Percentiles rank a stretch among this genome's conserved stretches.
Conservation (phyloP, 1,140 invertebrate species). For the Drosophila malerkotliana region DNA sequence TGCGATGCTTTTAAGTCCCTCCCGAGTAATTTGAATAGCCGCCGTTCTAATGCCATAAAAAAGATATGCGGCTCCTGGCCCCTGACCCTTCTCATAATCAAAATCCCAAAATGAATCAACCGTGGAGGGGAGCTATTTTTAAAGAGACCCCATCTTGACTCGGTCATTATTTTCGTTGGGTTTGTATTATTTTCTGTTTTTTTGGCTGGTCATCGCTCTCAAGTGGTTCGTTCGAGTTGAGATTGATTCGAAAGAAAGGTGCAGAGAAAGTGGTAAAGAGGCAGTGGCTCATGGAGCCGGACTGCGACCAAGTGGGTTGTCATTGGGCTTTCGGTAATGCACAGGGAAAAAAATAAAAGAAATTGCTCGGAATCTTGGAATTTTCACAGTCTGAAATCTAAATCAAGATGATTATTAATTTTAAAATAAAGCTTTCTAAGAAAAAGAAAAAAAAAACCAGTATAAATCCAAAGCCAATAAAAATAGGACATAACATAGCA, state of each 20-base stretch:
- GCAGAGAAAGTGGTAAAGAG: slow-evolving; percentile 69
- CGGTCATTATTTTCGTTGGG: slow-evolving; percentile 41
- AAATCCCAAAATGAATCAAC: slow-evolving; percentile 49
- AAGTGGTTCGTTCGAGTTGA: slow-evolving; percentile 46
- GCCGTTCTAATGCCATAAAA: slow-evolving; percentile 60
- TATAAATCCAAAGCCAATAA: too few species aligned
- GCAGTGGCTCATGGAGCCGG: slow-evolving; percentile 39
- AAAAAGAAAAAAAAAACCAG: too few species aligned
- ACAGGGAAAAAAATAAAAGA: slow-evolving; percentile 14
- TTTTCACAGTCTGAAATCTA: too few species aligned
- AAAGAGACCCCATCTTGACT: slow-evolving; percentile 36
- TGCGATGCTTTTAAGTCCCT: slow-evolving; percentile 42
- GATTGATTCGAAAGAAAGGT: slow-evolving; percentile 64
- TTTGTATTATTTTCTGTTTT: slow-evolving; percentile 25
- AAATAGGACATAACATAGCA: too few species aligned
- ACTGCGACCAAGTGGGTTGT: slow-evolving; percentile 61
- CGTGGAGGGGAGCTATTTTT: slow-evolving; percentile 52
- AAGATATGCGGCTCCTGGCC: slow-evolving; percentile 33
- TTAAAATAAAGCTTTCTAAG: too few species aligned
- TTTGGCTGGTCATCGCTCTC: slow-evolving; percentile 70
- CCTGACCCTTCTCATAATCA: slow-evolving; percentile 49
- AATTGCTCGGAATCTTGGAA: neutral
- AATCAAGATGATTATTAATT: too few species aligned
- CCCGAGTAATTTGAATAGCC: slow-evolving; percentile 61
- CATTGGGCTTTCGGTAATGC: slow-evolving; percentile 38